These are phyloP conservation scores for Parotocinclus haroldoi DNA, from an alignment of 2,797 vertebrate species.

Conservation along the genomic window DNA sequence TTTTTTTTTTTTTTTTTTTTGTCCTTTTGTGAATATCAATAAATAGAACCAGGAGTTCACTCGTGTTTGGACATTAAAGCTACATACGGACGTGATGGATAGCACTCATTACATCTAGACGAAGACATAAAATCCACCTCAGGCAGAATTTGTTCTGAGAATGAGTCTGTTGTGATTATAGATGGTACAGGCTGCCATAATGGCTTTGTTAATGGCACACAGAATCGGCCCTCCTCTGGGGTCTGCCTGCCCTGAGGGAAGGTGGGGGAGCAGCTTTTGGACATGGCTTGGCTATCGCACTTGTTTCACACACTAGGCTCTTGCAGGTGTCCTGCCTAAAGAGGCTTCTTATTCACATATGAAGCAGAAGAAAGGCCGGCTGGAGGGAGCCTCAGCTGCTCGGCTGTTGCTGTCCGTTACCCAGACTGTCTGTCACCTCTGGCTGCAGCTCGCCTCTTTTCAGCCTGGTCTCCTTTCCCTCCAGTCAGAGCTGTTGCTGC, in stretches of 20 bases:
- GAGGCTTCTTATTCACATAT: constrained; percentile 23
- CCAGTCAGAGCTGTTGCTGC: background rate
- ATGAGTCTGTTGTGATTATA: constrained; percentile 3
- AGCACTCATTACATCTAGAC: background rate
- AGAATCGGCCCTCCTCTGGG: background rate
- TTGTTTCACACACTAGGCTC: constrained; percentile 33
- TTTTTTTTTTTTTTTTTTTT: no score
- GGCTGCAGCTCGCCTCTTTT: background rate
- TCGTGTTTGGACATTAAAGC: background rate
- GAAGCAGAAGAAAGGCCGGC: constrained; percentile 29
- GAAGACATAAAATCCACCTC: background rate
- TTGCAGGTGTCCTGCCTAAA: constrained; percentile 46
- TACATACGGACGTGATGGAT: background rate
- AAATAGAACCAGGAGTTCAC: no score
- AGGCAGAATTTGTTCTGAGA: background rate
- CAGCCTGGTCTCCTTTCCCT: background rate
- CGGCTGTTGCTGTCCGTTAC: constrained; percentile 9
- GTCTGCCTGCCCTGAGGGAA: constrained; percentile 17
- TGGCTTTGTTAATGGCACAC: constrained; percentile 6
- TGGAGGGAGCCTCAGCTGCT: constrained; percentile 33
- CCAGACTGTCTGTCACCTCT: constrained; percentile 38
- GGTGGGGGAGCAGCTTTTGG: constrained; percentile 16
- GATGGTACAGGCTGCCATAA: background rate
- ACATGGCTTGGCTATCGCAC: constrained; percentile 32
- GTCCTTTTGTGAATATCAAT: no score